Evolutionary conservation across 64 coral and sea anemone species (phyloP).

Genomic region (Dendrophyllia cribrosa): DNA sequence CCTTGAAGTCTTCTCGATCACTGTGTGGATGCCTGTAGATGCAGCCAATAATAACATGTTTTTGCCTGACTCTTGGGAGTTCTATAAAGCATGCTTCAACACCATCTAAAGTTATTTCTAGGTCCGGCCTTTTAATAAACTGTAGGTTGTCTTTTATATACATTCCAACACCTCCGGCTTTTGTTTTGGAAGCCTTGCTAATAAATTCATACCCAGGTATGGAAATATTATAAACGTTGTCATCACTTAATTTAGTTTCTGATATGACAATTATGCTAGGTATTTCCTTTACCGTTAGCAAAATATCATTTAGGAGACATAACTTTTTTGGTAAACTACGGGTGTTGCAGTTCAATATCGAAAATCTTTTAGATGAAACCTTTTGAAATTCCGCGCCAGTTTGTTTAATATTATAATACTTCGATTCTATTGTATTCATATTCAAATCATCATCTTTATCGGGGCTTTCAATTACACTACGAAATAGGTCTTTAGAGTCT

Average conservation of each 20-base stretch:
- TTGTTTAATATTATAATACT: conserved; percentile 41
- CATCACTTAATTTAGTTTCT: neutral
- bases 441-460: conserved; percentile 29
- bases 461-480: neutral
- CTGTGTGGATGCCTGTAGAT: conserved; percentile 39
- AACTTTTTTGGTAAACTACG: conserved; percentile 21
- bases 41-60: conserved; percentile 15
- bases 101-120: conserved; percentile 1
- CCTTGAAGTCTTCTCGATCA: conserved; percentile 10
- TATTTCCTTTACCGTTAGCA: neutral
- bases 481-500: neutral
- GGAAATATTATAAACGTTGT: too few relatives aligned
- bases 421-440: conserved; percentile 49
- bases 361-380: conserved; percentile 17
- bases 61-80: neutral
- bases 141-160: conserved; percentile 2
- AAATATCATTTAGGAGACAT: conserved; percentile 36
- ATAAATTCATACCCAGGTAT: conserved; percentile 15
- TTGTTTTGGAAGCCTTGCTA: conserved; percentile 8
- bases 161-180: conserved; percentile 43
- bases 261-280: neutral
- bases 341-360: conserved; percentile 32
- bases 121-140: conserved; percentile 20
- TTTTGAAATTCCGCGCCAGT: conserved; percentile 17
- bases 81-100: conserved; percentile 47